phyloP scores from a whole-genome alignment of 2,888 invertebrate species.

The Callosobruchus maculatus region DNA sequence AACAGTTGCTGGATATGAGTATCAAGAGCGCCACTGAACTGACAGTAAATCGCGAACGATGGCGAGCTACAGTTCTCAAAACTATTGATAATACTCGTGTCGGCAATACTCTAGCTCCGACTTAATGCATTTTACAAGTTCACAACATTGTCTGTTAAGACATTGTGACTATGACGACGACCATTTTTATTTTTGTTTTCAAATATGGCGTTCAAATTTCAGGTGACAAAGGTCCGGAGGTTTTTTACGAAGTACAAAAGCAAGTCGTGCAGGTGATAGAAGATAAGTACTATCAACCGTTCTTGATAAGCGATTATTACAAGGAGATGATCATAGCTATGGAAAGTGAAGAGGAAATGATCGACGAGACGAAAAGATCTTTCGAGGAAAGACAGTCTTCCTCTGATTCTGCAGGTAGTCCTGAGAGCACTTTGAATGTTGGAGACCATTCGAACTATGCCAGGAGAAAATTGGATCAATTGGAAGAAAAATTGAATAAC shows the following conservation, averaged over 20 bases:
- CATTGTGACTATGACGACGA: too few species aligned
- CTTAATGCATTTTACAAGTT: too few species aligned
- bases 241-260: conserved; percentile 83
- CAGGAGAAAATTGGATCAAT: conserved; percentile 73
- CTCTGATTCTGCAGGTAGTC: conserved; percentile 54
- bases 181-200: conserved; percentile 2
- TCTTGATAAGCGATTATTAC: conserved; percentile 82
- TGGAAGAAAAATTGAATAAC: conserved; percentile 80
- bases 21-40: too few species aligned
- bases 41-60: too few species aligned
- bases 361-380: conserved; percentile 47
- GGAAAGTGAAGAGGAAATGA: conserved; percentile 54
- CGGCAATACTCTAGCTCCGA: too few species aligned
- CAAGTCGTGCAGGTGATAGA: conserved; percentile 75
- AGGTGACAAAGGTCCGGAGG: conserved; percentile 83
- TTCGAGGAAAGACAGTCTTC: conserved; percentile 56
- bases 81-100: too few species aligned
- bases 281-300: conserved; percentile 85
- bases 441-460: conserved; percentile 81
- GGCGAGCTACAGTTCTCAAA: too few species aligned
- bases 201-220: conserved; percentile 6
- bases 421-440: conserved; percentile 58
- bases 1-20: too few species aligned
- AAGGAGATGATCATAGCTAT: conserved; percentile 67
- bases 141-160: neutral